Percentiles rank a stretch among this genome's conserved stretches.
Conservation (phyloP, 35 echinoderm and acorn worm genomes). For the Eucidaris tribuloides region DNA sequence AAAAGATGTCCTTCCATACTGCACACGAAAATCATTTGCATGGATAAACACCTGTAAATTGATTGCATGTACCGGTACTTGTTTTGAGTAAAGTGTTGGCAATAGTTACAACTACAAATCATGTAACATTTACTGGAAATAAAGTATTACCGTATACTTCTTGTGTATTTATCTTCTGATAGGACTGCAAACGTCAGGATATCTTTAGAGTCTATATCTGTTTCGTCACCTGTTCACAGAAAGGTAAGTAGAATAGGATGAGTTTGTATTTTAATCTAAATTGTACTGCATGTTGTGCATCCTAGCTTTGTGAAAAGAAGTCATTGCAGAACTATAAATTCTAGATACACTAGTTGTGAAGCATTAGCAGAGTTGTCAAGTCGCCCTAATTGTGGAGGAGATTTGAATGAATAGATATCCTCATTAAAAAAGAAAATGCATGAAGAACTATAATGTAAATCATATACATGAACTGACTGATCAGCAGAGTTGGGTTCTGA, state of each 20-base stretch:
- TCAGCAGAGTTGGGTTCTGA: too few species aligned
- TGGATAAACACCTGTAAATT: too few species aligned
- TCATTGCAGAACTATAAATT: neutral
- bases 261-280: neutral
- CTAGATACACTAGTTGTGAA: neutral
- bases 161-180: too few species aligned
- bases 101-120: too few species aligned
- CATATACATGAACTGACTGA: neutral
- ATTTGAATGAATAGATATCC: neutral
- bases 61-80: too few species aligned
- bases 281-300: neutral
- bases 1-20: too few species aligned
- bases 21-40: too few species aligned
- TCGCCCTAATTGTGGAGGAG: neutral
- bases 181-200: conserved; percentile 63
- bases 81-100: too few species aligned
- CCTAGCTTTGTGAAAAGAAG: neutral
- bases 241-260: conserved; percentile 46
- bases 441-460: neutral
- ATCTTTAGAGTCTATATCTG: conserved; percentile 49
- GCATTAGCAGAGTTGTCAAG: neutral
- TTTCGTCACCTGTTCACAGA: conserved; percentile 69
- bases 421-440: neutral
- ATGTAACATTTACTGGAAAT: too few species aligned
- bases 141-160: too few species aligned